A percentile compares a stretch with the other conserved stretches of the same genome.
These are phyloP conservation scores for Synanthedon vespiformis DNA, from an alignment of 2,888 invertebrate genomes.

Conservation along the genomic window DNA sequence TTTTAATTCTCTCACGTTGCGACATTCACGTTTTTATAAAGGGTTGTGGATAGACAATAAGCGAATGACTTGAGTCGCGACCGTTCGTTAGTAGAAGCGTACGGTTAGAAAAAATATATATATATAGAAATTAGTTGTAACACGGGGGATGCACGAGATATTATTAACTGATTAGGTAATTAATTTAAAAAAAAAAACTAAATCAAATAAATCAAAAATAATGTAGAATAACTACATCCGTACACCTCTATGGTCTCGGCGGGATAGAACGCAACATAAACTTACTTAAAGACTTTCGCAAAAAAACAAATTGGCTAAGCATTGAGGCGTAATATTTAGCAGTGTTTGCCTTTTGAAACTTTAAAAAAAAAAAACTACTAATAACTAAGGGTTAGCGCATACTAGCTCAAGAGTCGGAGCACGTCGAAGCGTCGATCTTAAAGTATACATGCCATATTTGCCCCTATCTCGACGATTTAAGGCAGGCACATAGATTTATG, in stretches of 20 bases:
- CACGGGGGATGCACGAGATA: slow-evolving; percentile 66
- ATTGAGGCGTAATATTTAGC: slow-evolving; percentile 32
- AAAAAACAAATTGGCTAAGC: slow-evolving; percentile 28
- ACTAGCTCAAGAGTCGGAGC: too few species aligned
- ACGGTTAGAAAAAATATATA: slow-evolving; percentile 41
- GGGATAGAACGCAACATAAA: too few species aligned
- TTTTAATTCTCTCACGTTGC: slow-evolving; percentile 49
- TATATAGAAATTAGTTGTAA: slow-evolving; percentile 29
- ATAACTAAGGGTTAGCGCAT: slow-evolving; percentile 5
- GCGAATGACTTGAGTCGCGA: slow-evolving; percentile 35
- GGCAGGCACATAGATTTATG: too few species aligned
- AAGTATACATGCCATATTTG: too few species aligned
- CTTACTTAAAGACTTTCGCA: too few species aligned
- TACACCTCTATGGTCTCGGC: slow-evolving; percentile 35
- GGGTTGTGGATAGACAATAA: slow-evolving; percentile 67
- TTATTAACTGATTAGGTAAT: slow-evolving; percentile 2
- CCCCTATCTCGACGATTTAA: too few species aligned
- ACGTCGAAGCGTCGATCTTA: too few species aligned
- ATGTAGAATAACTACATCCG: slow-evolving; percentile 24
- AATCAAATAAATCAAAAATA: slow-evolving; percentile 8
- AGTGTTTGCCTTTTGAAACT: slow-evolving; percentile 26
- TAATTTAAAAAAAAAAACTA: too few species aligned
- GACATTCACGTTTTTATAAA: slow-evolving; percentile 35
- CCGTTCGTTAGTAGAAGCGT: slow-evolving; percentile 64
- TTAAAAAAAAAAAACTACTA: slow-evolving; percentile 22